A percentile compares a stretch with the other conserved stretches of the same genome.
Evolutionary conservation across 2,888 invertebrate genomes (phyloP).

Genomic region (Sphaerophoria taeniata): DNA sequence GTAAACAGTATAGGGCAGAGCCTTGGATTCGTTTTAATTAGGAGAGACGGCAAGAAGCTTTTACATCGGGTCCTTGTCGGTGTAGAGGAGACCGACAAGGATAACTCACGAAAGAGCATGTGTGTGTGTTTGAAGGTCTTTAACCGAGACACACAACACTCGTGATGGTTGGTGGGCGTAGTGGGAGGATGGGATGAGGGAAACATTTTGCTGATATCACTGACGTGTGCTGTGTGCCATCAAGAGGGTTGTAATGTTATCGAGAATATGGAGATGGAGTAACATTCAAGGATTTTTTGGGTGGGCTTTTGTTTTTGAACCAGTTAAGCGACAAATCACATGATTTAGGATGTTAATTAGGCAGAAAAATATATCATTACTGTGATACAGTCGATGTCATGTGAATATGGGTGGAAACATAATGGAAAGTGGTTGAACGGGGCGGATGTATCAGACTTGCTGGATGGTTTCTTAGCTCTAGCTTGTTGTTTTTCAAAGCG

Average conservation of each 20-base stretch:
- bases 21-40: slow-evolving; percentile 73
- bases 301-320: slow-evolving; percentile 61
- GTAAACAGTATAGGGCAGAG: slow-evolving; percentile 47
- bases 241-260: slow-evolving; percentile 29
- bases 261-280: neutral
- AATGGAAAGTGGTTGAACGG: neutral
- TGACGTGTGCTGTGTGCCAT: slow-evolving; percentile 42
- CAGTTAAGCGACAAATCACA: slow-evolving; percentile 74
- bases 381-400: slow-evolving; percentile 67
- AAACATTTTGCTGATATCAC: slow-evolving; percentile 68
- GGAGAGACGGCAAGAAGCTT: slow-evolving; percentile 67
- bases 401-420: slow-evolving; percentile 46
- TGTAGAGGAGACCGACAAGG: neutral
- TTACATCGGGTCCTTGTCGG: slow-evolving; percentile 30
- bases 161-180: slow-evolving; percentile 31
- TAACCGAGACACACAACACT: slow-evolving; percentile 27
- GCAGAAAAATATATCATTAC: slow-evolving; percentile 68
- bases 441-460: slow-evolving; percentile 27
- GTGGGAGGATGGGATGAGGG: neutral
- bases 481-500: too few relatives aligned
- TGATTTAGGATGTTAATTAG: slow-evolving; percentile 76
- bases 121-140: slow-evolving; percentile 39
- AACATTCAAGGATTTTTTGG: slow-evolving; percentile 37
- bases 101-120: neutral
- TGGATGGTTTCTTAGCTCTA: slow-evolving; percentile 1